Evolutionary conservation across 2,888 invertebrate genomes (phyloP).

Genomic region (Drosophila histrio): DNA sequence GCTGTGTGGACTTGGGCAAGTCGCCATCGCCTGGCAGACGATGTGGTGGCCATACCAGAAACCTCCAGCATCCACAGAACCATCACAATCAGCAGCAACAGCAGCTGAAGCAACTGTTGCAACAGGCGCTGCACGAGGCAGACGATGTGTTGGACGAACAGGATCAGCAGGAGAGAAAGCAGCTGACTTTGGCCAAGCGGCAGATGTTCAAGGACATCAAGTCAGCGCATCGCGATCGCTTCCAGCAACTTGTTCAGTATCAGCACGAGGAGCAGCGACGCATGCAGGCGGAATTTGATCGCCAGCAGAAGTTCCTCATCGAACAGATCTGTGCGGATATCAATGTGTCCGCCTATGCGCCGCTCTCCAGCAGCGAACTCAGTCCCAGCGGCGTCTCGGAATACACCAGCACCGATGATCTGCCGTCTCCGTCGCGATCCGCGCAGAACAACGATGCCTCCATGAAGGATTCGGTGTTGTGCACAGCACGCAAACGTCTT

Average conservation of each 20-base stretch:
- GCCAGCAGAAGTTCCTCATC: constrained; percentile 87
- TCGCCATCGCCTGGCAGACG: background rate
- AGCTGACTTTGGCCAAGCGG: constrained; percentile 33
- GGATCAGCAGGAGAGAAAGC: constrained; percentile 13
- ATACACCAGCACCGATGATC: constrained; percentile 60
- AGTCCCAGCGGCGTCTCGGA: constrained; percentile 31
- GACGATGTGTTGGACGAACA: constrained; percentile 20
- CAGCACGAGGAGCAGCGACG: constrained; percentile 88
- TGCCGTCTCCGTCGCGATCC: constrained; percentile 15
- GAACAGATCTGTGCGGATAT: constrained; percentile 79
- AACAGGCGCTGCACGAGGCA: constrained; percentile 32
- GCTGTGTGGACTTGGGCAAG: background rate
- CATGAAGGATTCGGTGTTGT: background rate
- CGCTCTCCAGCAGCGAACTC: background rate
- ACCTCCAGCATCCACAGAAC: constrained; percentile 19
- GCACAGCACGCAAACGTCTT: constrained; percentile 50
- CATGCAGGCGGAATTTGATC: constrained; percentile 88
- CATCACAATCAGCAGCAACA: constrained; percentile 33
- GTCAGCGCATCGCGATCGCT: constrained; percentile 87
- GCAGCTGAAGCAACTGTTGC: constrained; percentile 45
- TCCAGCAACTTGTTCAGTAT: constrained; percentile 87
- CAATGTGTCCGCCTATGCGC: constrained; percentile 46
- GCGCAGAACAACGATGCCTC: background rate
- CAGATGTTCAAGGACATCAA: constrained; percentile 84
- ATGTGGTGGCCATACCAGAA: constrained; percentile 22